phyloP scores from a whole-genome alignment of 92 coral and sea anemone genomes.

The Phenganax subtilis region DNA sequence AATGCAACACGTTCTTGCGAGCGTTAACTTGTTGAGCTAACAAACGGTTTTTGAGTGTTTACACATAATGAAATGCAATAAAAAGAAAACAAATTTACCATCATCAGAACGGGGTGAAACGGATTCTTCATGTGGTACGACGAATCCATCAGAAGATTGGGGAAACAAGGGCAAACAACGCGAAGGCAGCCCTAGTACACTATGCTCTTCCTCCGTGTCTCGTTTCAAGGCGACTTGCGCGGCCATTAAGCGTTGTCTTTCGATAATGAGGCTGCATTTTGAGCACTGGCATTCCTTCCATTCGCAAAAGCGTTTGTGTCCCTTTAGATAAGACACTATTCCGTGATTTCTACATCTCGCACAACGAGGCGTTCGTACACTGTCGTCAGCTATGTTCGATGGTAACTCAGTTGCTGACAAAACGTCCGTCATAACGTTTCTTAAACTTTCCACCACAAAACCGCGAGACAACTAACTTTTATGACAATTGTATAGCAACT shows the following conservation, averaged over 20 bases:
- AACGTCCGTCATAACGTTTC: slow-evolving; percentile 18
- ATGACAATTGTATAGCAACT: slow-evolving; percentile 22
- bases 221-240: slow-evolving; percentile 94
- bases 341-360: slow-evolving; percentile 98
- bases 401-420: background rate
- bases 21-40: slow-evolving; percentile 16
- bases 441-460: too few relatives aligned
- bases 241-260: slow-evolving; percentile 98
- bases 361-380: slow-evolving; percentile 65
- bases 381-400: background rate
- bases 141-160: background rate
- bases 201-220: slow-evolving; percentile 71
- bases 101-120: slow-evolving; percentile 24
- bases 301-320: slow-evolving; percentile 84
- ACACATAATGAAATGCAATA: slow-evolving; percentile 15
- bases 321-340: slow-evolving; percentile 64
- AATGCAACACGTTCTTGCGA: slow-evolving; percentile 1
- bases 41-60: slow-evolving; percentile 22
- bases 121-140: background rate
- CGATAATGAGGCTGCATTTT: slow-evolving; percentile 90
- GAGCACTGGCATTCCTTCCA: slow-evolving; percentile 88
- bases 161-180: slow-evolving; percentile 31
- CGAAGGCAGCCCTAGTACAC: slow-evolving; percentile 19
- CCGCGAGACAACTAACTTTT: background rate
- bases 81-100: slow-evolving; percentile 13